phyloP scores from a whole-genome alignment of 2,113 vertebrate genomes.

The Lepus europaeus region DNA sequence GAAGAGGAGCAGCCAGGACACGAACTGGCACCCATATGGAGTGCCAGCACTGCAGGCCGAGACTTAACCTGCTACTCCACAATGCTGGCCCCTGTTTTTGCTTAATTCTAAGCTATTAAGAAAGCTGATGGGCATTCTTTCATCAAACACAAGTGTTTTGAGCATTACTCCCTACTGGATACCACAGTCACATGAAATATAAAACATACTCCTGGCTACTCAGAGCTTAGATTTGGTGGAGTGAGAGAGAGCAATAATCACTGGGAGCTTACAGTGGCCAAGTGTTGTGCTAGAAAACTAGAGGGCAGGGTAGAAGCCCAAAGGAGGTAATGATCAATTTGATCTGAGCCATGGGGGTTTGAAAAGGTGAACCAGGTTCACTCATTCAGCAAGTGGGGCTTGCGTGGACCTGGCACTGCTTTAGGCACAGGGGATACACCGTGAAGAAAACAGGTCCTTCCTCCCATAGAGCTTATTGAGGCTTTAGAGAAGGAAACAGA shows the following conservation, averaged over 20 bases:
- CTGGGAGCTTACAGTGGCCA: neutral
- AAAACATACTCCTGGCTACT: neutral
- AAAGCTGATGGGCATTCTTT: neutral
- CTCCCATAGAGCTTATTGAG: neutral
- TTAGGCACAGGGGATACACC: neutral
- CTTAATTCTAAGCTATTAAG: constrained; percentile 35
- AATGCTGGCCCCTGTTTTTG: too few relatives aligned
- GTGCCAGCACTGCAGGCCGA: too few relatives aligned
- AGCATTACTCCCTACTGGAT: neutral
- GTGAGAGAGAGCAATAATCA: neutral
- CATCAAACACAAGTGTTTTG: neutral
- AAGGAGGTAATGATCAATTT: neutral
- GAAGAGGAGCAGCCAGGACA: too few relatives aligned
- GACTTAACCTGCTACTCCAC: too few relatives aligned
- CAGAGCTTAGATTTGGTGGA: neutral
- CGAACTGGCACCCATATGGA: too few relatives aligned
- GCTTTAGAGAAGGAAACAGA: neutral
- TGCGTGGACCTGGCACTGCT: neutral
- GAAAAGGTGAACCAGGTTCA: neutral
- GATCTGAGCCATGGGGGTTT: neutral
- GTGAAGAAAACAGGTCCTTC: neutral
- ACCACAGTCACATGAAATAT: neutral
- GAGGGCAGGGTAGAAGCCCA: neutral
- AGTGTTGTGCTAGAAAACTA: neutral
- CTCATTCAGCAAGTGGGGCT: neutral